phyloP scores from a whole-genome alignment of 1,140 invertebrate genomes.

The Triops cancriformis region DNA sequence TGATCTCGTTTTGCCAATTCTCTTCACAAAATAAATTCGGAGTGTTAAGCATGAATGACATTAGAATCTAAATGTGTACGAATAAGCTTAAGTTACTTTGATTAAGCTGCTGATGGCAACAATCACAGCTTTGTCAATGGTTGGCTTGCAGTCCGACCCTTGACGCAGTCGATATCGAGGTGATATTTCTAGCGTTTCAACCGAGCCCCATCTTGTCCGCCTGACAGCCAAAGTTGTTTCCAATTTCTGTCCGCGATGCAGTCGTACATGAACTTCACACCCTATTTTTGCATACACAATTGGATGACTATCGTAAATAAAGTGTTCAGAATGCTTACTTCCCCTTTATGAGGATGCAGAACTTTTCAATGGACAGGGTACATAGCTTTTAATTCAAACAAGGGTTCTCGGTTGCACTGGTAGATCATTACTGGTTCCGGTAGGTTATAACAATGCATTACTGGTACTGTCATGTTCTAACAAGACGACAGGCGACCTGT shows the following conservation, averaged over 20 bases:
- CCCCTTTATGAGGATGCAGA: conserved; percentile 93
- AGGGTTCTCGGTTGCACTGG: too few species aligned
- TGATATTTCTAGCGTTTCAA: conserved; percentile 97
- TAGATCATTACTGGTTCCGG: too few species aligned
- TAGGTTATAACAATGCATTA: too few species aligned
- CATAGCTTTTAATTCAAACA: too few species aligned
- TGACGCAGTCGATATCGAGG: conserved; percentile 90
- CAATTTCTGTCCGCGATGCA: conserved; percentile 91
- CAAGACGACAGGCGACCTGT: too few species aligned
- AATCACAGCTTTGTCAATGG: conserved; percentile 75
- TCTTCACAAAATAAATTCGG: conserved; percentile 34
- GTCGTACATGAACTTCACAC: conserved; percentile 99
- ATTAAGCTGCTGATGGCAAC: conserved; percentile 95
- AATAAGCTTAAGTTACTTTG: conserved; percentile 47
- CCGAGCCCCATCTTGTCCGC: conserved; percentile 96
- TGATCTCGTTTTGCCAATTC: conserved; percentile 99
- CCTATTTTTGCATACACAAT: conserved; percentile 44
- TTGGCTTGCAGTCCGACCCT: conserved; percentile 47
- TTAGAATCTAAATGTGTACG: too few species aligned
- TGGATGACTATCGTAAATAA: conserved; percentile 19
- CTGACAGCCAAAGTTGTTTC: conserved; percentile 82
- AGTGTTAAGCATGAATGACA: too few species aligned
- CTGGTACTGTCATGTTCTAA: too few species aligned
- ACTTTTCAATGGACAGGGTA: conserved; percentile 83
- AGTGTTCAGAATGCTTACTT: conserved; percentile 45